Base-by-base conservation (phyloP, 2,888 invertebrate species). In the Celastrina argiolus region DNA sequence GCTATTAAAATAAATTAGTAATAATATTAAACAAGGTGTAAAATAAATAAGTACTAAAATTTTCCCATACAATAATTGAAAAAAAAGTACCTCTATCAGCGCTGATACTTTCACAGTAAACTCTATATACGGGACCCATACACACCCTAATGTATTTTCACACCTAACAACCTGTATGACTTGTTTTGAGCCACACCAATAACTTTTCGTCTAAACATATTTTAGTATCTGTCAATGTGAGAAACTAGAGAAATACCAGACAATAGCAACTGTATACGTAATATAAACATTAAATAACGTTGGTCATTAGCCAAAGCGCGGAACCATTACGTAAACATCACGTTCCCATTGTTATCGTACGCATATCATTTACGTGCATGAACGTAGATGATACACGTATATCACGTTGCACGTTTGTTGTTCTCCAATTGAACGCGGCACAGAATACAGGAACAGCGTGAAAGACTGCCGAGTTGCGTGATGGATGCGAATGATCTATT, bases 301-400 rank as follows among this genome's bases (percentile, higher is more conserved):
- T 58, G 58, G 28, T 58, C 58, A 58, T 31, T 31, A 10, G n/a
- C 31, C 58, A 58, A 58, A 31, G 28, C 28, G 58, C 31, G 31
- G 45, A 16, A 45, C 45, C 7, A 31, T 58, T 31, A 58, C 58
- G 31, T 58, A 31, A 58, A 58, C 31, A 58, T 58, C 58, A 31
- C 58, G 58, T 58, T 31, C 31, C 58, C 58, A 31, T 31, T 58
- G 58, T 31, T 58, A 31, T 58, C 51, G 58, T 31, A 31, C 58
- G 58, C 51, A 51, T 58, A 58, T 58, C 58, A 31, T 58, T 58
- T 58, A 58, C 58, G 58, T 58, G 31, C 58, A 58, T 58, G 28
- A 28, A 31, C 16, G 28, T 58, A 58, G n/a, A 56, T 56, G 12
- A 8, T 41, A 41, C n/a, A 31, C 31, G 51, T 51, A 26, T 45